These are phyloP conservation scores for Amniataba percoides DNA, from an alignment of 2,797 vertebrate genomes.

Conservation along the genomic window DNA sequence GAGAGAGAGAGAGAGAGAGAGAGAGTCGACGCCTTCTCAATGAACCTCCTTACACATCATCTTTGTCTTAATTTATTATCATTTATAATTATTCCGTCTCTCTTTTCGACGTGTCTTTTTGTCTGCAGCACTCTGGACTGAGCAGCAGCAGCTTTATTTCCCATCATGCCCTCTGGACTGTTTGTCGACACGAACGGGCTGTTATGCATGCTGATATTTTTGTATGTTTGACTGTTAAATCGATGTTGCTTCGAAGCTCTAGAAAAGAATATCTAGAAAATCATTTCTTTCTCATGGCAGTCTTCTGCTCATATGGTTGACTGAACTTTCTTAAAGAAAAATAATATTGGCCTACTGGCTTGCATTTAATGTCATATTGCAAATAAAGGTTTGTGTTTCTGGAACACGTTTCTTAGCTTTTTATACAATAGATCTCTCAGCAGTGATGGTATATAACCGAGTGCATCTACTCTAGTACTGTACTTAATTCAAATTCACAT, in stretches of 20 bases:
- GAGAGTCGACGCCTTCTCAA: conserved; percentile 46
- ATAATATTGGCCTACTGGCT: conserved; percentile 70
- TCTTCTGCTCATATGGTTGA: conserved; percentile 65
- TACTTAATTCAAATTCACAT: too few relatives aligned
- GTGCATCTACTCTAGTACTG: too few relatives aligned
- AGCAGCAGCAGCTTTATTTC: conserved; percentile 54
- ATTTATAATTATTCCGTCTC: conserved; percentile 35
- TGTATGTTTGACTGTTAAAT: conserved; percentile 79
- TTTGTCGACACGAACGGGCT: conserved; percentile 65
- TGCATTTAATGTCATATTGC: conserved; percentile 79
- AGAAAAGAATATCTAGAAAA: conserved; percentile 55
- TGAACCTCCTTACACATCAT: conserved; percentile 36
- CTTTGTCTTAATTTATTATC: conserved; percentile 65
- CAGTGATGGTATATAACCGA: too few relatives aligned
- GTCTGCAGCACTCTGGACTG: conserved; percentile 38
- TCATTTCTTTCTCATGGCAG: conserved; percentile 59
- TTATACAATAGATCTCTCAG: too few relatives aligned
- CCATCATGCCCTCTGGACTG: conserved; percentile 55
- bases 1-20: conserved; percentile 8
- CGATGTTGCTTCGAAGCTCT: conserved; percentile 75
- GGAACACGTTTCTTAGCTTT: conserved; percentile 22
- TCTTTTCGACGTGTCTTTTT: conserved; percentile 16
- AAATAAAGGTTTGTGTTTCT: conserved; percentile 82
- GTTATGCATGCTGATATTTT: conserved; percentile 85
- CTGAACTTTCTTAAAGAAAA: conserved; percentile 74